Evolutionary conservation across 2,113 vertebrate genomes (phyloP), one percentile per base, ranked within the genome.

Genomic region (Ictidomys tridecemlineatus): DNA sequence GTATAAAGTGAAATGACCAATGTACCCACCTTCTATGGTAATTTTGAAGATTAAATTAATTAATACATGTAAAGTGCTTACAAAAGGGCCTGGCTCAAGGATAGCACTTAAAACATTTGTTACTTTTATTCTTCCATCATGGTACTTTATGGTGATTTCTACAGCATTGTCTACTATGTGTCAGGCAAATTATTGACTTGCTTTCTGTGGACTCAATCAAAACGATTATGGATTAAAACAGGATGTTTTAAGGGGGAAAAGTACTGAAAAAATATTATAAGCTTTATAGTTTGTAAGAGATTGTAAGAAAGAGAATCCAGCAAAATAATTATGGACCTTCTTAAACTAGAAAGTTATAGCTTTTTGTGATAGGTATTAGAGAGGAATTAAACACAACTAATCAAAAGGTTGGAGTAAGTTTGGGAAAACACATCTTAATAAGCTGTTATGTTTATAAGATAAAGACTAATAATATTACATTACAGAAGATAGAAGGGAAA

Each of bases 101-200:
- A 26, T 20, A 48, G 32, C 51, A 61, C 42, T 61, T 86, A 82
- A 58, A 77, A 76, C 22, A 67, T 61, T 13, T 61, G 72, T 70
- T 92, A 34, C 18, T 95, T 85, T 92, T 79, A 67, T 77, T 93
- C 37, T 91, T 90, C 53, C 2, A 18, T n/a, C 63, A 16, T 83
- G 34, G 14, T 89, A 39, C 69, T 91, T 98, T 78, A 65, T 51
- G 20, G 83, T 91, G 39, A 37, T 91, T 92, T 95, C 48, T 92
- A 58, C 28, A 72, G n/a, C 51, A 79, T 79, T n/a, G 76, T 79
- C 39, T 93, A 14, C 48, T 89, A 2, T 74, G 42, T 92, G 30
- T 17, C 16, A 74, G 17, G 45, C n/a, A 82, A 69, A 51, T 90
- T 89, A 67, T 34, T 85, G 79, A 10, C 72, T 85, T 78, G 32